Percentiles rank a stretch among this genome's conserved stretches.
phyloP scores from a whole-genome alignment of 2,113 vertebrate species.

The Acanthisitta chloris region DNA sequence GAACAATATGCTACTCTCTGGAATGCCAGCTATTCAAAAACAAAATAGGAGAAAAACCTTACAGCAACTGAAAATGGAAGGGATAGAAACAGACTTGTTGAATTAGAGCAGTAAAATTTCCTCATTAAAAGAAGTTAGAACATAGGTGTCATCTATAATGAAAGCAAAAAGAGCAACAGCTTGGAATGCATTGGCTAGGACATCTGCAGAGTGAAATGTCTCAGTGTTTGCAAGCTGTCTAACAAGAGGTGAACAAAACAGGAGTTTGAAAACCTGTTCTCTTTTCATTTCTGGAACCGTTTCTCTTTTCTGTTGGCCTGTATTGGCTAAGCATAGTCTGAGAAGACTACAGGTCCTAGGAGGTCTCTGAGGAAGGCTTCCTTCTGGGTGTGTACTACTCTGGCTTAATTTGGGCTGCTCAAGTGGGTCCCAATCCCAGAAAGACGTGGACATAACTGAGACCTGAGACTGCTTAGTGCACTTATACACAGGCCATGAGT shows the following conservation, averaged over 20 bases:
- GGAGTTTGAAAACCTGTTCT: neutral
- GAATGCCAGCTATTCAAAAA: neutral
- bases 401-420: neutral
- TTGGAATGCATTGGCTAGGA: neutral
- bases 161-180: neutral
- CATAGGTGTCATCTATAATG: neutral
- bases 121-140: neutral
- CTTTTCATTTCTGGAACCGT: neutral
- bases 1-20: neutral
- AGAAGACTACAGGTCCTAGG: neutral
- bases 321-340: neutral
- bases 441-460: neutral
- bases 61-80: neutral
- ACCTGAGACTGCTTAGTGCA: neutral
- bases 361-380: neutral
- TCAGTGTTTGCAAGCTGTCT: neutral
- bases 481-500: too few species aligned
- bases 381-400: neutral
- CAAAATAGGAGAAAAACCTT: neutral
- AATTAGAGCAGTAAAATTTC: neutral
- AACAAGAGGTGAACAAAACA: neutral
- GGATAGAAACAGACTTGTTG: neutral
- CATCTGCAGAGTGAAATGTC: neutral
- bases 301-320: neutral
- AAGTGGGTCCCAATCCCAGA: neutral